Base-by-base conservation (phyloP, 2,113 vertebrate genomes). In the Atherinomorus stipes region DNA sequence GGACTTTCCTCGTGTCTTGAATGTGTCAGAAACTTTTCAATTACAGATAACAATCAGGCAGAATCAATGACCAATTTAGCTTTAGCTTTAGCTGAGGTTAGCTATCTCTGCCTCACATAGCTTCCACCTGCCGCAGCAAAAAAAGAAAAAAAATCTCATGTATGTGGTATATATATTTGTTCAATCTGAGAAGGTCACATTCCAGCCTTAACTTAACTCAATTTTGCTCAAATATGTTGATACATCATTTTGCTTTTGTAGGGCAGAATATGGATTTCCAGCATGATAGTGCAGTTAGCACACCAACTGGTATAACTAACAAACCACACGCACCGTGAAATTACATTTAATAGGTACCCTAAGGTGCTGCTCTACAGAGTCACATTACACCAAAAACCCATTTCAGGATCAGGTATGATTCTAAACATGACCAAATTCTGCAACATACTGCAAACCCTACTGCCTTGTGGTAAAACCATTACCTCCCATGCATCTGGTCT, bases 271-370 rank as follows among this genome's bases (percentile, higher is more conserved):
- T 50, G 53, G n/a, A 44, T 57, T 68, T 71, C 37, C 22, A 56
- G 40, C 53, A 37, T 50, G 28, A 11, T 64, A 22, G 49, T 44
- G 68, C 68, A 59, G 22, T 47, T 71, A 62, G 62, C 76, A 60
- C 56, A 51, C 7, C 61, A 67, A 82, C 70, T 78, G 53, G 40
- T 66, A 26, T 50, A 63, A 47, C 74, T 63, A 76, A 74, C 45
- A 80, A 72, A 64, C 57, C 11, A n/a, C 50, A 49, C 56, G 63
- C 71, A 74, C 73, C 61, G 62, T 81, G 57, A 85, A 87, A 88
- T 85, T 78, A 85, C 59, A 75, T 53, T 76, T 86, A 81, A 85
- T 83, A 81, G 70, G 59, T 67, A 31, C 70, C 57, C 71, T 78
- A 70, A 85, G 52, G 69, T 85, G 64, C 31, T 70, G 71, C 49